Evolutionary conservation across 2,113 vertebrate genomes (phyloP).

Genomic region (Syngnathoides biaculeatus): DNA sequence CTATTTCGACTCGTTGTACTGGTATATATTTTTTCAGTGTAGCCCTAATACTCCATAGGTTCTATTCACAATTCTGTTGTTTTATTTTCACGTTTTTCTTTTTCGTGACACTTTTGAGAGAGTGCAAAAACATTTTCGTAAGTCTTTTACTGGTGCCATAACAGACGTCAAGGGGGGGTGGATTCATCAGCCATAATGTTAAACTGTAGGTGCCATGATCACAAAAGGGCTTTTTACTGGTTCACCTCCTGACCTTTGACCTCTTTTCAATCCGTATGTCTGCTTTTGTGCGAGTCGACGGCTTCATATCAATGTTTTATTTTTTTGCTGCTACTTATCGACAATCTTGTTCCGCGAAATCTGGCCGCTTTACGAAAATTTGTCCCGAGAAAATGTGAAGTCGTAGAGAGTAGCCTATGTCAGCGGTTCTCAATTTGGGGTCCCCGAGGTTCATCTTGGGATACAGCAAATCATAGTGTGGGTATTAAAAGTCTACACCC

Average conservation of each 20-base stretch:
- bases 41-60: neutral
- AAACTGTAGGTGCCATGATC: conserved; percentile 62
- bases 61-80: neutral
- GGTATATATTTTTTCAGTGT: neutral
- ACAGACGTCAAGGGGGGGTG: conserved; percentile 44
- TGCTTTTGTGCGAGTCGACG: conserved; percentile 40
- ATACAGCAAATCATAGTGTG: too few species aligned
- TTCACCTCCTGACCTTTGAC: conserved; percentile 53
- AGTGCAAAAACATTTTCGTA: neutral
- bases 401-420: neutral
- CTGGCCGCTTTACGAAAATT: neutral
- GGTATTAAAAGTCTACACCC: too few species aligned
- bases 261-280: conserved; percentile 49
- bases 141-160: conserved; percentile 26
- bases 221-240: conserved; percentile 69
- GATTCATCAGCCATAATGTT: conserved; percentile 32
- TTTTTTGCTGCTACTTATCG: conserved; percentile 40
- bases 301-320: conserved; percentile 47
- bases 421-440: neutral
- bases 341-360: conserved; percentile 54
- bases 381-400: neutral
- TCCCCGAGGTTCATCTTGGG: too few species aligned
- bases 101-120: neutral
- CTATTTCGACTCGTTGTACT: neutral
- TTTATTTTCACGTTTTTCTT: neutral